Evolutionary conservation across 2,888 invertebrate species (phyloP).

Genomic region (Scaptodrosophila latifasciaeformis): DNA sequence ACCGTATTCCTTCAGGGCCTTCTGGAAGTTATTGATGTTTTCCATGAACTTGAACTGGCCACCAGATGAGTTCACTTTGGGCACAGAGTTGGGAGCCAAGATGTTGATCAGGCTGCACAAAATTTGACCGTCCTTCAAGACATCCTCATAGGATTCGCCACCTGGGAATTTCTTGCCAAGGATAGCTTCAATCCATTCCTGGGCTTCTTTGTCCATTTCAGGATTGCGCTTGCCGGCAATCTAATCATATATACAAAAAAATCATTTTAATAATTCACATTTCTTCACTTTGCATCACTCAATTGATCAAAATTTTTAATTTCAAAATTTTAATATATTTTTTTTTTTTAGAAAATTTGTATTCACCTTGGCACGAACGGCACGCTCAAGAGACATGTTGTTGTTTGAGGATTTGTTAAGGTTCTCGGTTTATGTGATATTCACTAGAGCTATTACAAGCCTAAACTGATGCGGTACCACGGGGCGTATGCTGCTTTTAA

Average conservation of each 20-base stretch:
- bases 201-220: constrained; percentile 89
- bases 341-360: constrained; percentile 15
- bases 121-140: constrained; percentile 92
- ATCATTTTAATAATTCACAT: constrained; percentile 17
- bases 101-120: constrained; percentile 97
- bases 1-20: constrained; percentile 90
- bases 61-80: constrained; percentile 94
- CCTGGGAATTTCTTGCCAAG: constrained; percentile 92
- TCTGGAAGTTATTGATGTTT: constrained; percentile 95
- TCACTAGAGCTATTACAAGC: constrained; percentile 67
- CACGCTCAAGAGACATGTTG: constrained; percentile 93
- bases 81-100: constrained; percentile 88
- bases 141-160: constrained; percentile 88
- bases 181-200: constrained; percentile 93
- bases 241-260: constrained; percentile 75
- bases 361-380: constrained; percentile 91
- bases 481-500: constrained; percentile 70
- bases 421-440: constrained; percentile 50
- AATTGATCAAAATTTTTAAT: background rate
- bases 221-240: constrained; percentile 89
- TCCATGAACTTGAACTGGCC: constrained; percentile 99
- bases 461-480: constrained; percentile 70
- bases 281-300: constrained; percentile 17
- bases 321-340: constrained; percentile 15
- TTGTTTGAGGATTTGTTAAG: constrained; percentile 52